phyloP scores from a whole-genome alignment of 2,888 invertebrate species.

The Phengaris arion region DNA sequence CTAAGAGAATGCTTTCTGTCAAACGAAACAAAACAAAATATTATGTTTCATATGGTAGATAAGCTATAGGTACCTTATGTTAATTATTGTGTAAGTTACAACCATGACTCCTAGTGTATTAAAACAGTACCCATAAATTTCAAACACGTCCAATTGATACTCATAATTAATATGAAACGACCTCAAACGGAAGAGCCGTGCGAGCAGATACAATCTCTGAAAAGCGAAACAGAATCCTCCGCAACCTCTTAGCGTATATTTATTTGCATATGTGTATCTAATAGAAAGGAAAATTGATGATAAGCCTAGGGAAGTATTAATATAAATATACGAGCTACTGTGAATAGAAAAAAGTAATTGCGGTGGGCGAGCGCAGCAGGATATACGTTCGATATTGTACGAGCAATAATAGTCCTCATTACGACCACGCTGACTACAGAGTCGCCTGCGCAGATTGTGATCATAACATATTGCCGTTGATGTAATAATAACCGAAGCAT shows the following conservation, averaged over 20 bases:
- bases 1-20: background rate
- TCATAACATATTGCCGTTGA: conserved; percentile 27
- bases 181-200: conserved; percentile 1
- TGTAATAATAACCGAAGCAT: conserved; percentile 29
- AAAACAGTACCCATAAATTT: background rate
- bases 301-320: conserved; percentile 27
- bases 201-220: background rate
- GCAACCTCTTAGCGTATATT: conserved; percentile 6
- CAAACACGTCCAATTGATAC: background rate
- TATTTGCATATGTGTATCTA: conserved; percentile 23
- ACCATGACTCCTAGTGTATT: background rate
- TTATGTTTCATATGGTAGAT: too few species aligned
- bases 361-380: conserved; percentile 27
- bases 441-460: conserved; percentile 9
- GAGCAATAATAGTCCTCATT: conserved; percentile 28
- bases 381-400: conserved; percentile 11
- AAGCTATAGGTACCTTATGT: too few species aligned
- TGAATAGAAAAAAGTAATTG: conserved; percentile 29
- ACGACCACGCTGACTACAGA: conserved; percentile 20
- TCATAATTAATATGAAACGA: conserved; percentile 5
- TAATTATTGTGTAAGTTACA: background rate
- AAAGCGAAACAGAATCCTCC: conserved; percentile 3
- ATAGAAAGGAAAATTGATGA: conserved; percentile 28
- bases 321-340: conserved; percentile 27
- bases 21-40: too few species aligned